Percentiles rank a stretch among this genome's conserved stretches.
Conservation (phyloP, 2,888 invertebrate genomes). For the Nysson spinosus region DNA sequence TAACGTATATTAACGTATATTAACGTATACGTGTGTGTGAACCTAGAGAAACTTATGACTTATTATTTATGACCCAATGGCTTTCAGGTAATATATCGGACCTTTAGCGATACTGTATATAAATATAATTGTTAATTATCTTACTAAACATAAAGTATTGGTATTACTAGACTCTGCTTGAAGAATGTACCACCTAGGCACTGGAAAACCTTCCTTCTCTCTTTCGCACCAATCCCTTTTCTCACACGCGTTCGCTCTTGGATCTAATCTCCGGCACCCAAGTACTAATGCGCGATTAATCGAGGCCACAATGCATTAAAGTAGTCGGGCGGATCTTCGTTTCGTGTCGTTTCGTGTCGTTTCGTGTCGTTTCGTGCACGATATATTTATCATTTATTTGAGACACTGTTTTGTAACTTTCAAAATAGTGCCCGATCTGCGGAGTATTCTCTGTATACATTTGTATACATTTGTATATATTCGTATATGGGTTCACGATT, state of each 20-base stretch:
- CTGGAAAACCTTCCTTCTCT: neutral
- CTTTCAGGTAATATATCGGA: slow-evolving; percentile 40
- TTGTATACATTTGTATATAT: no score
- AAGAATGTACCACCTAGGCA: slow-evolving; percentile 36
- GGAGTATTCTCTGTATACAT: slow-evolving; percentile 47
- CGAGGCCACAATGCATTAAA: slow-evolving; percentile 20
- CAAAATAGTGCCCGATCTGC: slow-evolving; percentile 38
- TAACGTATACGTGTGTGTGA: no score
- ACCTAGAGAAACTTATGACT: no score
- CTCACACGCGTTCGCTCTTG: no score
- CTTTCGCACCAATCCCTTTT: neutral
- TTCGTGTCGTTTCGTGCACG: no score
- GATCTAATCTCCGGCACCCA: no score
- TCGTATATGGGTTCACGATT: slow-evolving; percentile 43
- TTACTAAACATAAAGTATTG: slow-evolving; percentile 21
- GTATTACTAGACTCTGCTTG: slow-evolving; percentile 23
- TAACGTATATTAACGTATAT: no score
- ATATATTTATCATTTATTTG: slow-evolving; percentile 44
- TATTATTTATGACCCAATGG: slow-evolving; percentile 41
- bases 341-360: no score
- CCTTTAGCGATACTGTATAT: slow-evolving; percentile 41
- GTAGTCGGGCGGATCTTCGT: slow-evolving; percentile 32
- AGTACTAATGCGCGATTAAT: no score
- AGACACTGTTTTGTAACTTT: slow-evolving; percentile 53
- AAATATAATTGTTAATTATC: slow-evolving; percentile 32